Evolutionary conservation across 2,888 invertebrate species (phyloP).

Genomic region (Ophion ellenae): DNA sequence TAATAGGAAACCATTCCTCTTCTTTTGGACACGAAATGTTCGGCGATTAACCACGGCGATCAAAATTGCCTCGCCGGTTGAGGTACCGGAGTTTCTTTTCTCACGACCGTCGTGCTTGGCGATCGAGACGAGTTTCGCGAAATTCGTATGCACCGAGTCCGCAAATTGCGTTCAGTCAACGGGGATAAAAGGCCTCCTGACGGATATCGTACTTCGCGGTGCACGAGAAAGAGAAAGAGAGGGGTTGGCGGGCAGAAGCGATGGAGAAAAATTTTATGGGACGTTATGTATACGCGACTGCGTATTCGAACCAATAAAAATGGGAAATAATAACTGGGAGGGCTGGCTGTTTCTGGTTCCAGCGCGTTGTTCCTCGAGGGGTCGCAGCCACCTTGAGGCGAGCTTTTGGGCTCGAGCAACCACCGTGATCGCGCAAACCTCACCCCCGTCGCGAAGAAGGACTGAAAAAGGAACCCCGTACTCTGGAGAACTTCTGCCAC

Average conservation of each 20-base stretch:
- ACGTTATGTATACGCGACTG: slow-evolving; percentile 72
- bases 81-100: slow-evolving; percentile 13
- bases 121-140: slow-evolving; percentile 51
- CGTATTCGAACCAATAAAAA: slow-evolving; percentile 78
- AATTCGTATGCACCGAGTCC: slow-evolving; percentile 68
- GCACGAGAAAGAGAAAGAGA: not conserved
- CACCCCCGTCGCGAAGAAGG: slow-evolving; percentile 36
- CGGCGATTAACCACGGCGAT: slow-evolving; percentile 45
- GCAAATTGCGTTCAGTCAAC: slow-evolving; percentile 72
- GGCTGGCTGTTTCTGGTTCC: slow-evolving; percentile 52
- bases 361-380: slow-evolving; percentile 23
- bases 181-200: slow-evolving; percentile 56
- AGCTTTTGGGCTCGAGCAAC: slow-evolving; percentile 23
- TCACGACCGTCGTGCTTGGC: slow-evolving; percentile 55
- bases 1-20: too few species aligned
- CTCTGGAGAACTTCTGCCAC: slow-evolving; percentile 69
- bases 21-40: not conserved
- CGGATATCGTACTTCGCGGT: slow-evolving; percentile 10
- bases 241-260: slow-evolving; percentile 39
- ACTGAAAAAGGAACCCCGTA: slow-evolving; percentile 53
- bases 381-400: slow-evolving; percentile 56
- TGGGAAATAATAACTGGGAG: slow-evolving; percentile 78
- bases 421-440: slow-evolving; percentile 48
- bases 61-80: slow-evolving; percentile 39
- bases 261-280: slow-evolving; percentile 69